These are phyloP conservation scores for Muntiacus reevesi DNA, from an alignment of 2,113 vertebrate genomes.

Conservation along the genomic window DNA sequence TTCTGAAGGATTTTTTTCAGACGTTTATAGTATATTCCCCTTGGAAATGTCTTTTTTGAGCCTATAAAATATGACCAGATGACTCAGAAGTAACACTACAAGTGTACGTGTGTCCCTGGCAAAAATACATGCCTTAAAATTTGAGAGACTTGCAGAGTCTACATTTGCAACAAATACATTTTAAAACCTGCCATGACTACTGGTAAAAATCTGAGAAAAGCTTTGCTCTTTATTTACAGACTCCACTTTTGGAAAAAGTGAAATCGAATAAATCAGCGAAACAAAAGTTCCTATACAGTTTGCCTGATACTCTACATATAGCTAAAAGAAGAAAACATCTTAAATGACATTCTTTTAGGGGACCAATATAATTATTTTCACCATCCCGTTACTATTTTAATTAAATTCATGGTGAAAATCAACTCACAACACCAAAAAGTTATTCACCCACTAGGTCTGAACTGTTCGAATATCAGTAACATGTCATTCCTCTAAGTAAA, in stretches of 20 bases:
- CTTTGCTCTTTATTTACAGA: neutral
- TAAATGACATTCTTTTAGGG: neutral
- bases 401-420: conserved; percentile 40
- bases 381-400: neutral
- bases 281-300: neutral
- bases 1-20: conserved; percentile 63
- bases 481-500: conserved; percentile 33
- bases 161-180: neutral
- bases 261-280: neutral
- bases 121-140: conserved; percentile 54
- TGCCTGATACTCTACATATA: neutral
- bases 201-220: neutral
- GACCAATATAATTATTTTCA: neutral
- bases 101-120: conserved; percentile 49
- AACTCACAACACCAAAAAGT: neutral
- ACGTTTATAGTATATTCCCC: conserved; percentile 58
- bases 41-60: conserved; percentile 72
- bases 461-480: neutral
- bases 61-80: conserved; percentile 68
- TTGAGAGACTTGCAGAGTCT: neutral
- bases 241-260: neutral
- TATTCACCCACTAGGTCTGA: neutral
- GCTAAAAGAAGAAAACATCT: neutral
- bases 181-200: neutral
- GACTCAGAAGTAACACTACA: conserved; percentile 67